Evolutionary conservation across 2,113 vertebrate species (phyloP).

Genomic region (Apistogramma diplotaenia): DNA sequence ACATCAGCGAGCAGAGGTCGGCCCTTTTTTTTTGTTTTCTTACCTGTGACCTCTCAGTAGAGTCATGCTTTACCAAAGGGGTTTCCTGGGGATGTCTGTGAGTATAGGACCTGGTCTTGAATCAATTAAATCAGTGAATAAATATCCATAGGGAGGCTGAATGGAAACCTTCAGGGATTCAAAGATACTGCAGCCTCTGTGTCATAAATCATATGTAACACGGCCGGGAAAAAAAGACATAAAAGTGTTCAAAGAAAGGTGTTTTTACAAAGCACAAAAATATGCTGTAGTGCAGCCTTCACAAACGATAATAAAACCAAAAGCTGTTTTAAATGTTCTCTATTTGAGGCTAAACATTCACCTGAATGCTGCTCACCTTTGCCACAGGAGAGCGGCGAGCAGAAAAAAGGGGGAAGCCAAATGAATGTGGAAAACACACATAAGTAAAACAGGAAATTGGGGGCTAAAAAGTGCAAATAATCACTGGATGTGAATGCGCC

Average conservation of each 20-base stretch:
- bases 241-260: not conserved
- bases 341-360: conserved; percentile 27
- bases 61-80: conserved; percentile 14
- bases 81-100: not conserved
- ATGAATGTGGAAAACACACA: conserved; percentile 51
- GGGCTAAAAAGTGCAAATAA: conserved; percentile 68
- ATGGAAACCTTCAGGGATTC: conserved; percentile 37
- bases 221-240: not conserved
- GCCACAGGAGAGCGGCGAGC: conserved; percentile 15
- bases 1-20: conserved; percentile 36
- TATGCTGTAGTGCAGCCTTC: not conserved
- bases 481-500: conserved; percentile 65
- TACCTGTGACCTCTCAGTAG: conserved; percentile 22
- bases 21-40: conserved; percentile 9
- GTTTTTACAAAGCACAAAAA: conserved; percentile 8
- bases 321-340: not conserved
- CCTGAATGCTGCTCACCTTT: conserved; percentile 51
- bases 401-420: conserved; percentile 11
- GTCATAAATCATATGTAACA: conserved; percentile 24
- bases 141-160: conserved; percentile 29
- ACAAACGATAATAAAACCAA: not conserved
- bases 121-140: conserved; percentile 66
- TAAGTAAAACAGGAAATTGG: conserved; percentile 66
- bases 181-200: conserved; percentile 35
- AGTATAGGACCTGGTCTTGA: conserved; percentile 18